Base-by-base conservation (phyloP, 1,140 invertebrate species). In the Ostrea denselamellosa region DNA sequence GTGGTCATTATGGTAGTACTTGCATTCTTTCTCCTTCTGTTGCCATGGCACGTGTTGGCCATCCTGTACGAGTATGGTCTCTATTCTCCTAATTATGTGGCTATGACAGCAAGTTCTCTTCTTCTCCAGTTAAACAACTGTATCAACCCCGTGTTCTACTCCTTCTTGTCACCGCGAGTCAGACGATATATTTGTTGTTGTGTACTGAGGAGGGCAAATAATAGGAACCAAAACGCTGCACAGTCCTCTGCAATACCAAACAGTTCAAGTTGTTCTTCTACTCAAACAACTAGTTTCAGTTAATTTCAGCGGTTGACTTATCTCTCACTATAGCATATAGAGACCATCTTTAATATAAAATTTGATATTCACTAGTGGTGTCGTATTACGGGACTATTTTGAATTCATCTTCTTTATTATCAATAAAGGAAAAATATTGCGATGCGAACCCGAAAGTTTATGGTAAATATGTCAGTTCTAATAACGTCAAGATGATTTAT, bases 71-170 rank as follows among this genome's bases (percentile, higher is more conserved):
- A 34, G 25, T 77, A 34, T 14, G 10, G 14, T 2, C 25, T 77
- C 14, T 77, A 28, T 25, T 8, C 22, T 25, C 65, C 65, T 3
- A 22, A 12, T 8, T 71, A 71, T 71, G 25, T 34, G 22, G 5
- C 65, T 22, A 3, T 22, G 12, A 71, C 65, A 8, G 22, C 28
- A n/a, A 58, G 56, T 58, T 58, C 56, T 28, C 65, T 71, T 58
- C 56, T 12, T 58, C 56, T 71, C 25, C 65, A 71, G 12, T 22
- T 71, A n/a, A 71, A 71, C 22, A 71, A 71, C 65, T 71, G 65
- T 22, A 71, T 71, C 12, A 71, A 71, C 65, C 65, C 65, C 9
- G 65, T 71, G 65, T 71, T 71, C 12, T 71, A 71, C 8, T n/a
- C 65, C 22, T 71, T 71, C 65, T 25, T 71, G 65, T 71, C 65